These are phyloP conservation scores for Myanophis thanlyinensis DNA, from an alignment of 2,113 vertebrate species.

Conservation along the genomic window DNA sequence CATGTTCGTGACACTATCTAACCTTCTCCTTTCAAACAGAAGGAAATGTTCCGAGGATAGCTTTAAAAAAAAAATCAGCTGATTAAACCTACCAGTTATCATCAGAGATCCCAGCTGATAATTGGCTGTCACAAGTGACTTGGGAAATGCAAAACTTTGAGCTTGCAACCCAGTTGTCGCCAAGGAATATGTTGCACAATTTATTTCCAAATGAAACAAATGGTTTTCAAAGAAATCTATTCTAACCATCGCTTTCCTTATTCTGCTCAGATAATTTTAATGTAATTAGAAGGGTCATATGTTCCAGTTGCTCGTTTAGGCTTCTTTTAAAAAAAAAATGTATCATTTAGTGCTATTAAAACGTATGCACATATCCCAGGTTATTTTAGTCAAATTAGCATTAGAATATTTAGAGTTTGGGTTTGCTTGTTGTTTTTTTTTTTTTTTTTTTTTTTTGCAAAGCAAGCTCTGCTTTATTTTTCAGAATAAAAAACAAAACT, in stretches of 20 bases:
- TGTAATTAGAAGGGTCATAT: constrained; percentile 9
- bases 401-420: not conserved
- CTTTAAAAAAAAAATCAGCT: constrained; percentile 35
- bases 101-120: constrained; percentile 36
- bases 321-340: not conserved
- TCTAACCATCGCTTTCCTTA: constrained; percentile 15
- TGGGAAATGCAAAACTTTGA: constrained; percentile 35
- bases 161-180: constrained; percentile 44
- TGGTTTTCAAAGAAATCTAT: constrained; percentile 27
- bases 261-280: constrained; percentile 31
- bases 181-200: constrained; percentile 13
- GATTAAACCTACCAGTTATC: constrained; percentile 40
- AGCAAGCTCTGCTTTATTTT: not conserved
- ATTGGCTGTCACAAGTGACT: constrained; percentile 35
- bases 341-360: constrained; percentile 13
- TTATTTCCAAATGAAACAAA: constrained; percentile 44
- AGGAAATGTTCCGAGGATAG: constrained; percentile 23
- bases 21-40: not conserved
- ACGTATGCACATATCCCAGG: not conserved
- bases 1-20: too few relatives aligned
- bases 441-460: not conserved
- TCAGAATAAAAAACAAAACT: not conserved
- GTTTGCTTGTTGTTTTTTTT: too few relatives aligned
- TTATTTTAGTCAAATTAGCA: constrained; percentile 27
- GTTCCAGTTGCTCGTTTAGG: too few relatives aligned